Evolutionary conservation across 2,797 vertebrate species (phyloP).

Genomic region (Pterois miles): DNA sequence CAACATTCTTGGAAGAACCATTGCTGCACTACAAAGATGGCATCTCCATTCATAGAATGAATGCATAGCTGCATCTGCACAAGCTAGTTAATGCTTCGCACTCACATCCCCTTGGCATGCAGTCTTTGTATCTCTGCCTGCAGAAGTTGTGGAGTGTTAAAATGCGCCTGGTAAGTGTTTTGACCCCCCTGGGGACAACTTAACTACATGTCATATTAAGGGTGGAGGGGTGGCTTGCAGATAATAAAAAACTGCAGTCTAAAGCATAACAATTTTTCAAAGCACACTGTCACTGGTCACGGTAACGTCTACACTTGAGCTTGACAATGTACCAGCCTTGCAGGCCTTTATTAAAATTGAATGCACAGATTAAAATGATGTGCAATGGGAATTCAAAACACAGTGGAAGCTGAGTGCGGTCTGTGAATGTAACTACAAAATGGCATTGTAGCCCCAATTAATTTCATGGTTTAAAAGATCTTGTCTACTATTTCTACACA

Average conservation of each 20-base stretch:
- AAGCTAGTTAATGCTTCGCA: slow-evolving; percentile 25
- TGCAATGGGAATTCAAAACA: slow-evolving; percentile 40
- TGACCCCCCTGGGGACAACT: slow-evolving; percentile 65
- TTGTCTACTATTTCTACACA: background rate
- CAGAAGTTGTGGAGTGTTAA: slow-evolving; percentile 54
- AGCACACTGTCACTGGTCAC: slow-evolving; percentile 37
- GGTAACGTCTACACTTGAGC: slow-evolving; percentile 26
- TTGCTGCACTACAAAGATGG: background rate
- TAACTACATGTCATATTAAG: slow-evolving; percentile 68
- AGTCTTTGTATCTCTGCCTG: slow-evolving; percentile 51
- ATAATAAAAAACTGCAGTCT: slow-evolving; percentile 65
- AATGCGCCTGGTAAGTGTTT: slow-evolving; percentile 62
- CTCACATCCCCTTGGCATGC: slow-evolving; percentile 7
- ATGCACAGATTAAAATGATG: slow-evolving; percentile 73
- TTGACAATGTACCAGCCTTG: slow-evolving; percentile 34
- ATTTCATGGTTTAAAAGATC: slow-evolving; percentile 17
- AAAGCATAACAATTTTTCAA: slow-evolving; percentile 18
- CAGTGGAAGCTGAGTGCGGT: slow-evolving; percentile 2
- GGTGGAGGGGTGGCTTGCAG: slow-evolving; percentile 41
- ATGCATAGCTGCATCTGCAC: slow-evolving; percentile 24
- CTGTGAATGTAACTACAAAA: slow-evolving; percentile 3
- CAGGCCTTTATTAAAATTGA: slow-evolving; percentile 72
- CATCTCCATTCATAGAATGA: slow-evolving; percentile 1
- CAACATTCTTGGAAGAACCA: background rate
- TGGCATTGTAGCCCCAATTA: background rate